A percentile compares a stretch with the other conserved stretches of the same genome.
These are phyloP conservation scores for Paratilapia polleni DNA, from an alignment of 2,113 vertebrate species.

Conservation along the genomic window DNA sequence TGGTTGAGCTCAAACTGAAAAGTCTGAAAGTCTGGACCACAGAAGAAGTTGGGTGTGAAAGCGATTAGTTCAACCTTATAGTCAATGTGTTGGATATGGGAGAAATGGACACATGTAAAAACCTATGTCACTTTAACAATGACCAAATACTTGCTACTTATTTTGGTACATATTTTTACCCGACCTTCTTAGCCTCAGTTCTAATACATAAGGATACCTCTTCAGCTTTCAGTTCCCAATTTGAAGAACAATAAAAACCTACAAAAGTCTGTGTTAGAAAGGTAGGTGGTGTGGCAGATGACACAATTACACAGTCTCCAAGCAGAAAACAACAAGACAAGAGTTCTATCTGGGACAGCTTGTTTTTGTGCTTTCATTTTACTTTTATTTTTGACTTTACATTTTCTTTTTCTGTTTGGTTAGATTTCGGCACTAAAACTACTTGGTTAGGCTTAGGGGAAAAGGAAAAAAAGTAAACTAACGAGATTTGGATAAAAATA, in stretches of 20 bases:
- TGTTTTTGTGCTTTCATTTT: not conserved
- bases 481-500: not conserved
- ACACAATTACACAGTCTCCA: not conserved
- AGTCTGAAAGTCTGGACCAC: not conserved
- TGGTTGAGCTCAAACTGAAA: not conserved
- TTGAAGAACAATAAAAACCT: not conserved
- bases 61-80: not conserved
- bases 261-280: not conserved
- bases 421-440: not conserved
- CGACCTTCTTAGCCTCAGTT: not conserved
- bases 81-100: not conserved
- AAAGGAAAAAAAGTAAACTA: too few species aligned
- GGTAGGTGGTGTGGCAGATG: not conserved
- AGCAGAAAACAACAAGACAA: not conserved
- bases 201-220: not conserved
- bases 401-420: not conserved
- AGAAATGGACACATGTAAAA: not conserved
- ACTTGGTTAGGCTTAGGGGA: not conserved
- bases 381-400: not conserved
- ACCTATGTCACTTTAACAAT: not conserved
- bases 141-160: not conserved
- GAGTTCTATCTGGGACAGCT: not conserved
- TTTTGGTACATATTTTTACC: not conserved
- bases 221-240: not conserved
- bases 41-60: not conserved